phyloP scores from a whole-genome alignment of 2,888 invertebrate species.

The Phyllotreta striolata region DNA sequence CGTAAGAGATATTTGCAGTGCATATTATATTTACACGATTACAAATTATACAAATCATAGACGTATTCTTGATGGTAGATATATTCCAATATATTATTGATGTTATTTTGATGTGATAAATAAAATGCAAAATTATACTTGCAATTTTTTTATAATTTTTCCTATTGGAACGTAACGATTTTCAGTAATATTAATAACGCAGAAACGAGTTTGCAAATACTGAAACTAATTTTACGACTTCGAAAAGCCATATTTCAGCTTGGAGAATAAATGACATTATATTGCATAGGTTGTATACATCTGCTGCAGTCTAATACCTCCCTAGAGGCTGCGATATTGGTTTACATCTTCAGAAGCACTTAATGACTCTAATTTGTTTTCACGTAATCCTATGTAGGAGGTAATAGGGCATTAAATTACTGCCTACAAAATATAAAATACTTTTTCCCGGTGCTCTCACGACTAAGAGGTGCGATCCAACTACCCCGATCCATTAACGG shows the following conservation, averaged over 20 bases:
- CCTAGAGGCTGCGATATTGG: conserved; percentile 14
- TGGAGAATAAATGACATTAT: conserved; percentile 6
- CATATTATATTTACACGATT: too few species aligned
- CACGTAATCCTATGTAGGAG: conserved; percentile 19
- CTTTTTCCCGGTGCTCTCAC: conserved; percentile 12
- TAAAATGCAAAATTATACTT: too few species aligned
- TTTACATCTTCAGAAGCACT: conserved; percentile 21
- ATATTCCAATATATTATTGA: too few species aligned
- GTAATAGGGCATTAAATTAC: conserved; percentile 22
- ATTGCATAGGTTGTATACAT: conserved; percentile 2
- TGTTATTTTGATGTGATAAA: too few species aligned
- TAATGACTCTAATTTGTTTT: conserved; percentile 32
- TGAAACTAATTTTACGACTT: too few species aligned
- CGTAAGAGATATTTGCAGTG: too few species aligned
- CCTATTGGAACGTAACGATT: too few species aligned
- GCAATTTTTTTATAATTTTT: too few species aligned
- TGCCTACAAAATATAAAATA: conserved; percentile 12
- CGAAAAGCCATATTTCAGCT: too few species aligned
- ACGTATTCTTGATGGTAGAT: too few species aligned
- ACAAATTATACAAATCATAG: too few species aligned
- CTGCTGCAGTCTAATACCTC: conserved; percentile 14
- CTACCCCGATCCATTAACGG: conserved; percentile 5
- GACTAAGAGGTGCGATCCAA: neutral
- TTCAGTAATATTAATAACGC: neutral
- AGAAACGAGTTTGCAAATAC: neutral